phyloP scores from a whole-genome alignment of 2,113 vertebrate genomes.

The Zingel zingel region DNA sequence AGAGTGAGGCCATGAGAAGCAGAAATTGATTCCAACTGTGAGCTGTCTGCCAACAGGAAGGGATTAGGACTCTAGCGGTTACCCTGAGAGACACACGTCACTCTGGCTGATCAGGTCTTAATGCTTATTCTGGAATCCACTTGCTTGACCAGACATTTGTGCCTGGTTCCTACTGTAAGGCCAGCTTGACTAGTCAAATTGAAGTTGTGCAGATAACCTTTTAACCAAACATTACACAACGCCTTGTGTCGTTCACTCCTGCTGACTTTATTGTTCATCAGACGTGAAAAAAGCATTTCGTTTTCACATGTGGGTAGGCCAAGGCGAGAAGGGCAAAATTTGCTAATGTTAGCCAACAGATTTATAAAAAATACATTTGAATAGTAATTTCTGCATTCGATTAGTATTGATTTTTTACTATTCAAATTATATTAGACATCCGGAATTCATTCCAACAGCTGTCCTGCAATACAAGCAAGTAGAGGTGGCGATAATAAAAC shows the following conservation, averaged over 20 bases:
- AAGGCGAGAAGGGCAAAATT: no score
- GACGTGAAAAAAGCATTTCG: no score
- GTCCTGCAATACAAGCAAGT: conserved; percentile 3
- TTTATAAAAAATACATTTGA: no score
- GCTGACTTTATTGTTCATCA: no score
- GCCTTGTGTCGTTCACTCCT: no score
- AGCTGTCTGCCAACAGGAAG: conserved; percentile 42
- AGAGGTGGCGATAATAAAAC: no score
- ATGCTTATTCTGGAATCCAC: conserved; percentile 65
- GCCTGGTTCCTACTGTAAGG: conserved; percentile 18
- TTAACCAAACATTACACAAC: background rate
- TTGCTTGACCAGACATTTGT: conserved; percentile 27
- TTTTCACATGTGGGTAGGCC: no score
- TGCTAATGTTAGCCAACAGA: no score
- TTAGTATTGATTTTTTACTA: no score
- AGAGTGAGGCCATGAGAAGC: conserved; percentile 11
- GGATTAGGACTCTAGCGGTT: conserved; percentile 66
- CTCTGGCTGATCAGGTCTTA: conserved; percentile 74
- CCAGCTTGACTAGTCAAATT: conserved; percentile 11
- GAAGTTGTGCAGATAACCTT: background rate
- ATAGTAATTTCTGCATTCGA: no score
- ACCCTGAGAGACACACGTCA: conserved; percentile 58
- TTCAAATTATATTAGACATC: no score
- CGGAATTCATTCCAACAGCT: no score
- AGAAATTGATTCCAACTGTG: conserved; percentile 45